Evolutionary conservation across 2,113 vertebrate species (phyloP).

Genomic region (Podarcis raffonei): DNA sequence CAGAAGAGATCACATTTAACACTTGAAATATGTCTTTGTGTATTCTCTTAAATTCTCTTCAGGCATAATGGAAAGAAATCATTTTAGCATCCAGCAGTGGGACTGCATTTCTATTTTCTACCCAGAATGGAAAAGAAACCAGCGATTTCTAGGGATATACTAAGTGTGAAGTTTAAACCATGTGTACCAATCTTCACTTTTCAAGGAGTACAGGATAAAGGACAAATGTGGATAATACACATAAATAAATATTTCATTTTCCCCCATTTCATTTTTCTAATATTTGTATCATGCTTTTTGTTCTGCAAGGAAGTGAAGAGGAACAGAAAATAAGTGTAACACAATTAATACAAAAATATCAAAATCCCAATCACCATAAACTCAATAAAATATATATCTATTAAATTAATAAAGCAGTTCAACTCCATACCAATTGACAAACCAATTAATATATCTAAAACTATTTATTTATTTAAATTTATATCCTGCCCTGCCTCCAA

Average conservation of each 20-base stretch:
- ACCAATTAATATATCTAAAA: not conserved
- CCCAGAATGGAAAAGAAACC: not conserved
- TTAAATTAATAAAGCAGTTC: not conserved
- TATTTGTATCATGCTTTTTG: not conserved
- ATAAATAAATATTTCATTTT: not conserved
- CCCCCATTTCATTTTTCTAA: not conserved
- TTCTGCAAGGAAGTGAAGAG: not conserved
- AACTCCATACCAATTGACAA: not conserved
- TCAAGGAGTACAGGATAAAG: not conserved
- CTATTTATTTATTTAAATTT: too few species aligned
- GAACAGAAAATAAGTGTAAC: not conserved
- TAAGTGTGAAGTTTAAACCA: not conserved
- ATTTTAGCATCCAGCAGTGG: not conserved
- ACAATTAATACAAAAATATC: not conserved
- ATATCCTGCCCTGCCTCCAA: too few species aligned
- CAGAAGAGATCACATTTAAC: not conserved
- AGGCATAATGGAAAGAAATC: constrained; percentile 13
- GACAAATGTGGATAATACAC: not conserved
- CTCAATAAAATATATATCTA: not conserved
- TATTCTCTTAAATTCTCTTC: constrained; percentile 14
- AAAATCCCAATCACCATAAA: not conserved
- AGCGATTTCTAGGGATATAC: not conserved
- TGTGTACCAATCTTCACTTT: not conserved
- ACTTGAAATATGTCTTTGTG: constrained; percentile 21
- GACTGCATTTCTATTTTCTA: not conserved